Conservation (phyloP, 2,113 vertebrate species). For the Hirundichthys speculiger region DNA sequence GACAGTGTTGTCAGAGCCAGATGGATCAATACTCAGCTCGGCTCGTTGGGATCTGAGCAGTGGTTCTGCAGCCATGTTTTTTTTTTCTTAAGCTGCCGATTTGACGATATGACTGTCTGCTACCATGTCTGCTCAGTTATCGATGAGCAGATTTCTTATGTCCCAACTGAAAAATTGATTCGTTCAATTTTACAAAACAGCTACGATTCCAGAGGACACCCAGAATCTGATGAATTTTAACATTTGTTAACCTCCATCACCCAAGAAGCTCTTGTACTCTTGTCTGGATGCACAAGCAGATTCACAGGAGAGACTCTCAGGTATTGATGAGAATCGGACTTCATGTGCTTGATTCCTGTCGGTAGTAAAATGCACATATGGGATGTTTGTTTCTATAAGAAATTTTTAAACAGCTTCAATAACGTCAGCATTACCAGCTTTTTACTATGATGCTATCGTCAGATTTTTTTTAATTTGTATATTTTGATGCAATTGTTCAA, state of each 20-base stretch:
- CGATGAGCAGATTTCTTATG: constrained; percentile 75
- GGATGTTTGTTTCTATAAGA: too few relatives aligned
- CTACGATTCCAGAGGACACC: constrained; percentile 48
- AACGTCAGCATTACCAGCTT: too few relatives aligned
- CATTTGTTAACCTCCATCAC: neutral
- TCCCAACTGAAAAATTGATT: constrained; percentile 69
- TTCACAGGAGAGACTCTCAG: neutral
- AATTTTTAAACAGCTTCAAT: too few relatives aligned
- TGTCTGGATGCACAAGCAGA: neutral
- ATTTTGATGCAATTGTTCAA: too few relatives aligned
- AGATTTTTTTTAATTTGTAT: too few relatives aligned
- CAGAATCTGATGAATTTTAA: too few relatives aligned
- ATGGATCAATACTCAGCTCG: constrained; percentile 78
- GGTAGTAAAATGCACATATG: too few relatives aligned
- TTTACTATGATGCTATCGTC: too few relatives aligned
- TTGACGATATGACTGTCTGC: constrained; percentile 56
- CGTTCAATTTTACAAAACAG: constrained; percentile 60
- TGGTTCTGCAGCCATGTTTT: constrained; percentile 63
- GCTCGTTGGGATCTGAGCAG: constrained; percentile 72
- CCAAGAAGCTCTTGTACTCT: neutral
- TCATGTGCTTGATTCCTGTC: too few relatives aligned
- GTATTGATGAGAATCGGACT: too few relatives aligned
- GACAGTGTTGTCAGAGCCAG: constrained; percentile 82
- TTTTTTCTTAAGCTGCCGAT: constrained; percentile 28
- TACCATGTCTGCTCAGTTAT: constrained; percentile 64